Evolutionary conservation across 2,797 vertebrate genomes (phyloP).

Genomic region (Thripadectes ignobilis): DNA sequence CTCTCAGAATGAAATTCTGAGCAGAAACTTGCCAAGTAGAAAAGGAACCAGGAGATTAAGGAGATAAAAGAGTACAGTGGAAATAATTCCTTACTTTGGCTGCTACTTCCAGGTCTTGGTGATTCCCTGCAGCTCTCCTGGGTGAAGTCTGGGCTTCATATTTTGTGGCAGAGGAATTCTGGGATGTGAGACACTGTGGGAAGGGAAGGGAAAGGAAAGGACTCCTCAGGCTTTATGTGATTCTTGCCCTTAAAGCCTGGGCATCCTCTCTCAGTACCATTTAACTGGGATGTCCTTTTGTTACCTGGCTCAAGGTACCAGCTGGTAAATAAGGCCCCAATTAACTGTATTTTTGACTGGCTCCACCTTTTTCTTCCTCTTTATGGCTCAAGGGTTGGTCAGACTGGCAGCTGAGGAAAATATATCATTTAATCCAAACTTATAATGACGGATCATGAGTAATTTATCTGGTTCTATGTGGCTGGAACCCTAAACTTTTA

Average conservation of each 20-base stretch:
- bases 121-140: neutral
- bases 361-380: neutral
- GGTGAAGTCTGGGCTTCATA: neutral
- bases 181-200: neutral
- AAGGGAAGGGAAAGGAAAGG: neutral
- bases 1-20: neutral
- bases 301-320: neutral
- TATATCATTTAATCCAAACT: neutral
- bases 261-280: neutral
- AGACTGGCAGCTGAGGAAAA: neutral
- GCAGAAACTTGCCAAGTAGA: neutral
- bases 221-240: neutral
- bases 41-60: neutral
- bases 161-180: neutral
- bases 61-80: neutral
- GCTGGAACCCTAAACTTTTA: neutral
- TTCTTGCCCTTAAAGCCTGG: neutral
- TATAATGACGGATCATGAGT: neutral
- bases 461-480: no score
- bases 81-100: neutral
- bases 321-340: neutral
- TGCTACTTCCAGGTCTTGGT: neutral
- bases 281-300: neutral
- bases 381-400: neutral
- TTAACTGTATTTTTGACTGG: neutral